These are phyloP conservation scores for Desmophyllum pertusum DNA, from an alignment of 92 coral and sea anemone species.

Conservation along the genomic window DNA sequence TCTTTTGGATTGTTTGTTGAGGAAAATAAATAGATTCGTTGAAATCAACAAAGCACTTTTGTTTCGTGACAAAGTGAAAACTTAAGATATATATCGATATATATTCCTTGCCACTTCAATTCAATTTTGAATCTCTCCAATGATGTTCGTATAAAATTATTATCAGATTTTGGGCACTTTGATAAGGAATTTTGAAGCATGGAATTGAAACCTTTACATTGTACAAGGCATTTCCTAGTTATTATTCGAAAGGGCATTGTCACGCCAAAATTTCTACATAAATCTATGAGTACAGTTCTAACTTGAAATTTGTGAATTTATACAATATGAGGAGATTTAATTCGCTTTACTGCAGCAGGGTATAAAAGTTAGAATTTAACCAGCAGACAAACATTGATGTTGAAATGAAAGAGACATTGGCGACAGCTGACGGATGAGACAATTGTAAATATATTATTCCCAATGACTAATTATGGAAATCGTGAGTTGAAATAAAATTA, in stretches of 20 bases:
- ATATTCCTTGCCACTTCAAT: background rate
- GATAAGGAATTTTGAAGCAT: background rate
- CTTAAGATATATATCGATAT: background rate
- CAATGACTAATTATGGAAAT: background rate
- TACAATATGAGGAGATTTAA: background rate
- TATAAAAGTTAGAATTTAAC: background rate
- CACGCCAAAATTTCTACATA: background rate
- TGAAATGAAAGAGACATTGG: background rate
- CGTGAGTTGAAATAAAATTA: conserved; percentile 10
- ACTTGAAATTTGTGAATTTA: background rate
- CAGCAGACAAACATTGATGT: background rate
- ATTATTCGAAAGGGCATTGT: too few relatives aligned
- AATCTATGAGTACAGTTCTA: background rate
- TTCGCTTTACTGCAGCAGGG: background rate
- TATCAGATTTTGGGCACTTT: conserved; percentile 17
- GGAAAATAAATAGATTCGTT: background rate
- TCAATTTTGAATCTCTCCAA: background rate
- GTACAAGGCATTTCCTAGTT: background rate
- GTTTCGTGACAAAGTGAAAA: background rate
- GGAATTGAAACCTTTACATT: too few relatives aligned
- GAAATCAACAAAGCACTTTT: background rate
- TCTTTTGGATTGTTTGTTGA: background rate
- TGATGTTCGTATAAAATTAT: background rate
- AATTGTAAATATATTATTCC: conserved; percentile 18
- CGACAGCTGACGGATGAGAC: background rate